These are phyloP conservation scores for Hippopotamus amphibius DNA, from an alignment of 2,113 vertebrate genomes.

Conservation along the genomic window DNA sequence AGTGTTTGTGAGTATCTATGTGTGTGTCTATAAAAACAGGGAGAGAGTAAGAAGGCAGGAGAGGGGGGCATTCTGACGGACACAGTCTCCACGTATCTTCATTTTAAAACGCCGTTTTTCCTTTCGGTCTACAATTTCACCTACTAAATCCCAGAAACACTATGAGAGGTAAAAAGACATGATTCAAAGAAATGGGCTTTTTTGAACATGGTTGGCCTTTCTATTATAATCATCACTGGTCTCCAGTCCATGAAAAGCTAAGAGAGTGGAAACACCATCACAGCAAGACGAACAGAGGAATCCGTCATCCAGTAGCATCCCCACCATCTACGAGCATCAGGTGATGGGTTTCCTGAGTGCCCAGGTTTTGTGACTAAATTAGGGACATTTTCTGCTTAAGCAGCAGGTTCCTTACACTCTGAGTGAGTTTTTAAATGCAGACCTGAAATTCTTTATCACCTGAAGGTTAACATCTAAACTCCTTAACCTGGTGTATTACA, in stretches of 20 bases:
- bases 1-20: rapidly evolving
- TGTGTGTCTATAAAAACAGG: rapidly evolving
- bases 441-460: not conserved
- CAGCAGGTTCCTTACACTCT: not conserved
- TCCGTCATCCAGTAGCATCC: rapidly evolving
- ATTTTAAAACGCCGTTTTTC: not conserved
- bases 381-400: rapidly evolving
- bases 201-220: rapidly evolving
- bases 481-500: rapidly evolving
- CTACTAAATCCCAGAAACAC: no score
- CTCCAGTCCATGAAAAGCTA: not conserved
- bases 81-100: not conserved
- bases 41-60: rapidly evolving
- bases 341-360: no score
- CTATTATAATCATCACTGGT: not conserved
- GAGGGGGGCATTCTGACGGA: not conserved
- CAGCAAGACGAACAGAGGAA: rapidly evolving
- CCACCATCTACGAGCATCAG: rapidly evolving
- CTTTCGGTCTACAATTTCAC: no score
- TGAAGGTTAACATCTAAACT: rapidly evolving
- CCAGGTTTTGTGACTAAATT: not conserved
- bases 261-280: not conserved
- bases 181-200: no score
- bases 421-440: not conserved
- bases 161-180: not conserved